Base-by-base conservation (phyloP, 30 jellyfish, hydroid and myxozoan genomes). In the Aurelia coerulea region DNA sequence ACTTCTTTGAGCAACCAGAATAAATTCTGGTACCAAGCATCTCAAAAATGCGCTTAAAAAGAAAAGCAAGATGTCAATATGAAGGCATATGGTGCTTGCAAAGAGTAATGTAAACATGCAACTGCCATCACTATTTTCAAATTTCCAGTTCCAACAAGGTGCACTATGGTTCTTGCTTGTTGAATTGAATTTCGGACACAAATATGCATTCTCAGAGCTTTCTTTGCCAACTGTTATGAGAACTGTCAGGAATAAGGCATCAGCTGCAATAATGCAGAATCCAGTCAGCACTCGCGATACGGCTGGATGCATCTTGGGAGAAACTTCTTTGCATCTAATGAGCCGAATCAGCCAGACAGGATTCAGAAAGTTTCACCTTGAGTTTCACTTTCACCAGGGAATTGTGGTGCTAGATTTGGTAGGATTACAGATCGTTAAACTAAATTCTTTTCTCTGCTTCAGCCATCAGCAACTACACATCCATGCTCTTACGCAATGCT, bases 141-240 rank as follows among this genome's bases (percentile, higher is more conserved):
- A 78, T 15, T 59, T 77, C 95, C 95, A 86, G 49, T 78, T 68
- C 95, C 95, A 86, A 46, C 95, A 86, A 1, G 81, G 49, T 37
- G 51, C 64, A 67, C 39, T 67, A 8, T 29, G 15, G 50, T 32
- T 49, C 11, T 52, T 50, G 31, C 33, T 29, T 35, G 42, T 29
- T 14, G 42, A 12, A 9, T 60, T 34, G 15, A 46, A 0, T 6
- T 23, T 77, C 46, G 58, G 23, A 51, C 80, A 79, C 35, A 70
- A 58, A 33, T 81, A 52, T 10, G 37, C 54, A 12, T 46, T 14
- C 12, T 60, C 18, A 23, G 83, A 15, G 18, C 37, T 65, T 62
- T 62, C 81, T n/a, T 84, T 64, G 59, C 87, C 87, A 56, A 84
- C 73, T 42, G 37, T 73, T 12, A 84, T 58, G 10, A 82, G 67